Evolutionary conservation across 2,888 invertebrate genomes (phyloP).

Genomic region (Orgyia antiqua): DNA sequence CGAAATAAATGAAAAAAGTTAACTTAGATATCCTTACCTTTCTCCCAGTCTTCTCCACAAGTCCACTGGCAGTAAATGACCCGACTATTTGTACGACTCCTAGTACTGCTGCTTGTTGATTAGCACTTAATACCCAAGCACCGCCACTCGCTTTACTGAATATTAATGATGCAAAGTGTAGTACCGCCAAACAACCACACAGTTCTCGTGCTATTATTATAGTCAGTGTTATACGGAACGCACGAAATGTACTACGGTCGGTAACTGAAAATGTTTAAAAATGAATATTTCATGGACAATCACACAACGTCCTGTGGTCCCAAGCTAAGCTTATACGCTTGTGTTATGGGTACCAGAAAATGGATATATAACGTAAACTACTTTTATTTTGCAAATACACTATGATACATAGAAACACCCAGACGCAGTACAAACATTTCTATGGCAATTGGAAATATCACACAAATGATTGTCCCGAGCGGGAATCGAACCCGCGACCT

Average conservation of each 20-base stretch:
- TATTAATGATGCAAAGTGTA: constrained; percentile 68
- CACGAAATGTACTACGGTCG: constrained; percentile 61
- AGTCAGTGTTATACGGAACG: constrained; percentile 73
- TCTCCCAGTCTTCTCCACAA: constrained; percentile 63
- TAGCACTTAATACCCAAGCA: constrained; percentile 50
- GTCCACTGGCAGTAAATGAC: constrained; percentile 56
- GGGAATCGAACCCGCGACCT: too few species aligned
- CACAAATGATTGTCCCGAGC: too few species aligned
- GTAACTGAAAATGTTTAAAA: constrained; percentile 36
- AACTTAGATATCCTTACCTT: constrained; percentile 53
- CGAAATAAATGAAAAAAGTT: too few species aligned
- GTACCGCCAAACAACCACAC: constrained; percentile 65
- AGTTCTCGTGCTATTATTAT: constrained; percentile 64
- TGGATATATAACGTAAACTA: too few species aligned
- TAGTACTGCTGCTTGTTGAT: constrained; percentile 60
- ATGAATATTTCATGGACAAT: too few species aligned
- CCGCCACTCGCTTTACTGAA: constrained; percentile 54
- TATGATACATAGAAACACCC: not conserved
- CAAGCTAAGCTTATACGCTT: too few species aligned
- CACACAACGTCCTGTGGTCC: too few species aligned
- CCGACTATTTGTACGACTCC: constrained; percentile 62
- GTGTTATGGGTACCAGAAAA: too few species aligned
- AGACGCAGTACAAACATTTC: too few species aligned
- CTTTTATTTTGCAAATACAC: too few species aligned
- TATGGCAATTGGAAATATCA: too few species aligned